phyloP scores from a whole-genome alignment of 1,140 invertebrate genomes.

The Ips typographus region DNA sequence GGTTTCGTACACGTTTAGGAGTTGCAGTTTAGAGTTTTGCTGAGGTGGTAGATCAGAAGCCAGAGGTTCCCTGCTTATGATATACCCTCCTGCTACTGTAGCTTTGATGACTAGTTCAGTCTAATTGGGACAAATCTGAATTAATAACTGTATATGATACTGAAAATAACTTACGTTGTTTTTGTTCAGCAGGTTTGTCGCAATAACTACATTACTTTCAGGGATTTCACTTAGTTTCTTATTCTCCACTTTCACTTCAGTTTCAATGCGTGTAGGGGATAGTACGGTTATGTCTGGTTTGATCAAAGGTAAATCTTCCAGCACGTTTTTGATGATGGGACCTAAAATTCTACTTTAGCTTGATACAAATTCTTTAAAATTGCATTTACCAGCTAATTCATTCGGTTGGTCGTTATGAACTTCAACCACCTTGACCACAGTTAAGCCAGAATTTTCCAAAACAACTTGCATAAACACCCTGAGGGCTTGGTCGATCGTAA shows the following conservation, averaged over 20 bases:
- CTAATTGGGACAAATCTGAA: no score
- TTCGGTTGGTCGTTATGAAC: conserved; percentile 51
- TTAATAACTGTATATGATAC: no score
- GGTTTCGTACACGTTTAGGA: conserved; percentile 46
- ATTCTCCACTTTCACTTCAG: conserved; percentile 60
- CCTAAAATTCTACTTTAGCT: background rate
- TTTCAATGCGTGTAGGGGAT: conserved; percentile 53
- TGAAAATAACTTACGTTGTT: conserved; percentile 5
- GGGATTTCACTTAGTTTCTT: conserved; percentile 61
- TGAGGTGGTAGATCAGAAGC: no score
- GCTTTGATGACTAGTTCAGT: no score
- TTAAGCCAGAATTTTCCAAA: conserved; percentile 71
- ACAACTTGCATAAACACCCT: conserved; percentile 68
- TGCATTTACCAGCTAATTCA: no score
- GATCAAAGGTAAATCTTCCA: conserved; percentile 62
- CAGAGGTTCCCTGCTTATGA: no score
- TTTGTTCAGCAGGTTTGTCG: conserved; percentile 52
- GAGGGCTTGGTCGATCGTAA: conserved; percentile 50
- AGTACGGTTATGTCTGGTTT: conserved; percentile 60
- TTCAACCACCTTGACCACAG: conserved; percentile 76
- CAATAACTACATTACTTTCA: conserved; percentile 61
- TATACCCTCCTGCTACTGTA: no score
- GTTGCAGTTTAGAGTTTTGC: no score
- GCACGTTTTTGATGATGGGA: background rate
- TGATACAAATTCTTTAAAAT: no score